Evolutionary conservation across 1,140 invertebrate genomes (phyloP).

Genomic region (Drosophila persimilis): DNA sequence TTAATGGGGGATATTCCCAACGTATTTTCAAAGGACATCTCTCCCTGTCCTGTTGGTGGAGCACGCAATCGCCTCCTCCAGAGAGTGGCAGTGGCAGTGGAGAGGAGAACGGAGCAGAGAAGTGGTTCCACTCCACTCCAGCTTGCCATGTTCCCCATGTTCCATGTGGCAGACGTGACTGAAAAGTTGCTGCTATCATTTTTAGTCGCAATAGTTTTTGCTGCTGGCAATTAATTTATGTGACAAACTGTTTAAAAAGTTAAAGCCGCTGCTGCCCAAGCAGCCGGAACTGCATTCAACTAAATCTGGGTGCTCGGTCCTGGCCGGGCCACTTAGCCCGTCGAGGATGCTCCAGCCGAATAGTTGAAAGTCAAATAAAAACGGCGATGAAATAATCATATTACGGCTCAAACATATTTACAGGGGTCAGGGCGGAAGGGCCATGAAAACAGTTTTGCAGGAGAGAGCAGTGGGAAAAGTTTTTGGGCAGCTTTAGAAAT

Average conservation of each 20-base stretch:
- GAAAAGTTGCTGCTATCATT: constrained; percentile 58
- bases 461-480: constrained; percentile 34
- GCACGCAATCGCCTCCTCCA: too few species aligned
- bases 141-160: constrained; percentile 30
- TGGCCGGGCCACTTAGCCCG: constrained; percentile 33
- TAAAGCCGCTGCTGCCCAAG: constrained; percentile 38
- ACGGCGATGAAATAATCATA: constrained; percentile 56
- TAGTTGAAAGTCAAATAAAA: constrained; percentile 33
- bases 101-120: too few species aligned
- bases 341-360: constrained; percentile 19
- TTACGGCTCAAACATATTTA: constrained; percentile 49
- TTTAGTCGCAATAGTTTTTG: constrained; percentile 47
- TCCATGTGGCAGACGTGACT: constrained; percentile 59
- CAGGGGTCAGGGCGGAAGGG: neutral
- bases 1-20: neutral
- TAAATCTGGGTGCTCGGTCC: constrained; percentile 31
- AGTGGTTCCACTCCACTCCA: constrained; percentile 1
- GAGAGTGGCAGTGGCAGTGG: too few species aligned
- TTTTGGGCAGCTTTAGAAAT: constrained; percentile 50
- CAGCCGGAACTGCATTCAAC: constrained; percentile 31
- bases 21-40: too few species aligned
- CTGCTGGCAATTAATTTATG: constrained; percentile 60
- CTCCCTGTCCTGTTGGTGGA: too few species aligned
- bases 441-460: neutral
- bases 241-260: constrained; percentile 58